Evolutionary conservation across 1,140 invertebrate genomes (phyloP).

Genomic region (Heterodera schachtii): DNA sequence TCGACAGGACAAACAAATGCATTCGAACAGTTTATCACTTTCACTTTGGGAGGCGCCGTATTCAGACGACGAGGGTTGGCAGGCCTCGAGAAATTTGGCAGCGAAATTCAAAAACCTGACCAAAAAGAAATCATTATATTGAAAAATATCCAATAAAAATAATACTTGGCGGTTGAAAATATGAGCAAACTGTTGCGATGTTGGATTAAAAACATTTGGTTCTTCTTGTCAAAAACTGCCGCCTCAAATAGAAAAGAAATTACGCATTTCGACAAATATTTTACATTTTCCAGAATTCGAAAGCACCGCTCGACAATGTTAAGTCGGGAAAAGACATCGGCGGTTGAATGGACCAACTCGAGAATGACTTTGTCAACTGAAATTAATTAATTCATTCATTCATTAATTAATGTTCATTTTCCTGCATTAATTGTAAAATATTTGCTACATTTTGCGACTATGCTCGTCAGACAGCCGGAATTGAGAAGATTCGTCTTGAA

Average conservation of each 20-base stretch:
- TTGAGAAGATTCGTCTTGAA: conserved; percentile 46
- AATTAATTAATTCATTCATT: not conserved
- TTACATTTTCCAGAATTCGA: conserved; percentile 46
- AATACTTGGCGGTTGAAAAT: conserved; percentile 41
- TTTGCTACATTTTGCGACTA: conserved; percentile 50
- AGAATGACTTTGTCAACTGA: conserved; percentile 49
- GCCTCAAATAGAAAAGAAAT: conserved; percentile 29
- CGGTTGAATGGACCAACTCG: conserved; percentile 20
- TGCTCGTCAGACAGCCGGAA: conserved; percentile 36
- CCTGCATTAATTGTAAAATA: conserved; percentile 8
- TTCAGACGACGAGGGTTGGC: conserved; percentile 5
- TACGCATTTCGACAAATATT: conserved; percentile 15
- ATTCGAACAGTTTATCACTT: conserved; percentile 41
- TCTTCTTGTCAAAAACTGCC: conserved; percentile 45
- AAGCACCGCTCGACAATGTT: conserved; percentile 52
- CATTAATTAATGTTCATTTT: not conserved
- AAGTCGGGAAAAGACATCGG: conserved; percentile 29
- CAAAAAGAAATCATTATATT: not conserved
- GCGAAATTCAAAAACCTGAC: conserved; percentile 26
- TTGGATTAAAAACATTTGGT: conserved; percentile 40
- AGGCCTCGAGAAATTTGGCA: conserved; percentile 16
- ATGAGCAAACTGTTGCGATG: conserved; percentile 43
- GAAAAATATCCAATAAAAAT: not conserved
- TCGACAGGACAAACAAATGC: conserved; percentile 42
- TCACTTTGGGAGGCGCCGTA: conserved; percentile 16